Evolutionary conservation across 2,113 vertebrate species (phyloP), one percentile per base, ranked within the genome.

Genomic region (Gila orcuttii): DNA sequence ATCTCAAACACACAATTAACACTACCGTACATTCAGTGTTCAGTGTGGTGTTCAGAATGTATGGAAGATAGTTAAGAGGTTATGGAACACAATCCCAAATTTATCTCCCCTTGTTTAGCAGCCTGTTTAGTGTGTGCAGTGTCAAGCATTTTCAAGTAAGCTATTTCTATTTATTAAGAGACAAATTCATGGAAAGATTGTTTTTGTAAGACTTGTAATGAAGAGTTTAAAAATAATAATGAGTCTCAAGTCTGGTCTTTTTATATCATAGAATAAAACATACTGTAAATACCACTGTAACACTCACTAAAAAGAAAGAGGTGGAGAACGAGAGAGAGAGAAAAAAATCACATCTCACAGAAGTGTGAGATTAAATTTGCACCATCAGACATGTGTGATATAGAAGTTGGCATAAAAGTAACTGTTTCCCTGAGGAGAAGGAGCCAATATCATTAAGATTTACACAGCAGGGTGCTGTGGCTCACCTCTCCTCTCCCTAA

Each of bases 371-470:
- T 90, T 91, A 92, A 87, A 92, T 90, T 92, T 91, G 89, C 88
- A 92, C 88, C 85, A 84, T 91, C 91, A 87, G 86, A 83, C 82
- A 87, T 87, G 86, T 83, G 84, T 88, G 84, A 92, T 93, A 93
- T 91, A 89, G 90, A 91, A 89, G 85, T 86, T 90, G 86, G 86
- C 87, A 92, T 90, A 81, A 86, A 90, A 90, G 78, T 89, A 78
- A 82, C 86, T 87, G 87, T 86, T 88, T 88, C 86, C 90, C 86
- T 85, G 91, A 92, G 91, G 89, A 93, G 87, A 45, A 77, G 84
- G 71, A 91, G 88, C 84, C 86, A 91, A 89, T 92, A 92, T 93
- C 87, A 92, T 93, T 91, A 92, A 80, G 88, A 87, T 90, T 90
- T 92, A 90, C 90, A 91, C 90, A 92, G 89, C 83, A 80, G 79